phyloP scores from a whole-genome alignment of 2,113 vertebrate species.

The Calypte anna region DNA sequence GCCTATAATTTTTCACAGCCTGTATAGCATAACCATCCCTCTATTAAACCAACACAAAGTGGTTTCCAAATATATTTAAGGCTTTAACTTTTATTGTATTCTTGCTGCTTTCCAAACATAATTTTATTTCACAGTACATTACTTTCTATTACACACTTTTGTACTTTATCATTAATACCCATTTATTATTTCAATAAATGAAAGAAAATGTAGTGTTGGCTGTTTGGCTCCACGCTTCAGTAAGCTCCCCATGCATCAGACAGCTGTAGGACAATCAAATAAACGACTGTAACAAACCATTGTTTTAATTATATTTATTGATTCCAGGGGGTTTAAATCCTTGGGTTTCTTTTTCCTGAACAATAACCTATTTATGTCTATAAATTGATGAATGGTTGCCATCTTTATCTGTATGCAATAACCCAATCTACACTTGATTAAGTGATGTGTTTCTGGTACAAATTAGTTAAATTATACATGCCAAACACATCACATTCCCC shows the following conservation, averaged over 20 bases:
- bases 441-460: constrained; percentile 77
- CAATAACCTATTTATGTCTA: constrained; percentile 76
- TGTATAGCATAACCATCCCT: constrained; percentile 21
- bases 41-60: constrained; percentile 26
- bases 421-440: constrained; percentile 69
- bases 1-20: constrained; percentile 15
- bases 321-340: constrained; percentile 60
- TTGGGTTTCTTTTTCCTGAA: constrained; percentile 74
- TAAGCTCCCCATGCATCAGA: constrained; percentile 33
- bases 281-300: constrained; percentile 38
- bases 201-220: constrained; percentile 60
- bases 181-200: constrained; percentile 65
- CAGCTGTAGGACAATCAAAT: constrained; percentile 57
- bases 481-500: constrained; percentile 7
- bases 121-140: constrained; percentile 78
- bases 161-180: constrained; percentile 67
- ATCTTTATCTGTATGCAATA: constrained; percentile 74
- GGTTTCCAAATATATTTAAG: constrained; percentile 42
- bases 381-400: constrained; percentile 83
- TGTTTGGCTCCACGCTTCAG: constrained; percentile 52
- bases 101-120: constrained; percentile 55
- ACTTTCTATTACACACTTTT: constrained; percentile 70
- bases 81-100: constrained; percentile 37
- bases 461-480: constrained; percentile 75
- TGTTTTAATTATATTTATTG: constrained; percentile 75